A percentile compares a stretch with the other conserved stretches of the same genome.
Evolutionary conservation across 2,888 invertebrate genomes (phyloP).

Genomic region (Lithophane semibrunnea): DNA sequence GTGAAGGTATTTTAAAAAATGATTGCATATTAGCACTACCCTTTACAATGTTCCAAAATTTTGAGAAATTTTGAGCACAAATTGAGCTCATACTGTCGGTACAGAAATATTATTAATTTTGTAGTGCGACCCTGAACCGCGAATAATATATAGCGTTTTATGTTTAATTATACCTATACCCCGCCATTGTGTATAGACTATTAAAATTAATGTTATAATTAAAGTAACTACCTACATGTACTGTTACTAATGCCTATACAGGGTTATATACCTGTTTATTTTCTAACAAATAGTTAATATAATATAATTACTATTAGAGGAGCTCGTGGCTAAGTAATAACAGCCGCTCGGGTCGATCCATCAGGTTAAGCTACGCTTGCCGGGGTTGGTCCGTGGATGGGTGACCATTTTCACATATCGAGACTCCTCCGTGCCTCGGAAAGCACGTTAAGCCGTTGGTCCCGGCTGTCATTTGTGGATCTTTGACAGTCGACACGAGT

Average conservation of each 20-base stretch:
- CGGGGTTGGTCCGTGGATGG: no score
- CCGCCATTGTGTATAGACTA: conserved; percentile 10
- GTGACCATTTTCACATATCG: no score
- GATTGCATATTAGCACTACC: neutral
- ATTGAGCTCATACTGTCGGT: neutral
- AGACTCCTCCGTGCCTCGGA: no score
- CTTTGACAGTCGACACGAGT: no score
- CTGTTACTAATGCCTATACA: neutral
- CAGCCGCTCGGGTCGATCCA: no score
- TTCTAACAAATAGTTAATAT: neutral
- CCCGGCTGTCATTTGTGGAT: no score
- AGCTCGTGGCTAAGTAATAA: no score
- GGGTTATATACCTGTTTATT: neutral
- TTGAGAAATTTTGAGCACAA: no score
- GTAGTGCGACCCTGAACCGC: neutral
- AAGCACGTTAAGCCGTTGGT: no score
- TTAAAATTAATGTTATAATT: conserved; percentile 26
- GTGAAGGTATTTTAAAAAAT: neutral
- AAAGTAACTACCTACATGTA: neutral
- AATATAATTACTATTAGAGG: no score
- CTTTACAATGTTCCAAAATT: neutral
- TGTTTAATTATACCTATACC: conserved; percentile 4
- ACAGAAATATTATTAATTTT: conserved; percentile 8
- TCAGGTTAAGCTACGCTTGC: no score
- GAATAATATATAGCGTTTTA: conserved; percentile 5